These are phyloP conservation scores for Caenorhabditis sp. DNA, from an alignment of 2,888 invertebrate genomes.

Conservation along the genomic window DNA sequence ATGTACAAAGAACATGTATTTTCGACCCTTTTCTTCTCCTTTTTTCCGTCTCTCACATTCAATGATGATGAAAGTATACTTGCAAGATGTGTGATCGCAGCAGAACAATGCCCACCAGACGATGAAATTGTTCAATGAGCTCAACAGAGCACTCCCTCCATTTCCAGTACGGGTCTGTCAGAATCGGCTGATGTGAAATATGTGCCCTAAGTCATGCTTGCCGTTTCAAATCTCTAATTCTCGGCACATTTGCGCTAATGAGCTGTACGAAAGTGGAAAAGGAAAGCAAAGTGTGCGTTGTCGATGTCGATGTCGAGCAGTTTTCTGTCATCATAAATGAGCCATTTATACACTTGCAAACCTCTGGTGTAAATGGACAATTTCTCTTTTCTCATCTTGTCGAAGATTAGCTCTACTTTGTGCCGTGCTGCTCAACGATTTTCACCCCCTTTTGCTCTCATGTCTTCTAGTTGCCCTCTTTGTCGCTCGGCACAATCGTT, in stretches of 20 bases:
- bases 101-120: conserved; percentile 5
- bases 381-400: not conserved
- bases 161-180: not conserved
- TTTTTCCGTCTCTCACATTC: not conserved
- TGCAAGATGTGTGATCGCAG: not conserved
- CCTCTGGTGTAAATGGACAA: not conserved
- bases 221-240: too few species aligned
- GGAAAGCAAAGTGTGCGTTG: too few species aligned
- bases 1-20: too few species aligned
- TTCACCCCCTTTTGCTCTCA: too few species aligned
- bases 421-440: too few species aligned
- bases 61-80: not conserved
- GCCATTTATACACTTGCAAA: not conserved
- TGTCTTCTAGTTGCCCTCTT: too few species aligned
- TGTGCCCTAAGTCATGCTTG: too few species aligned
- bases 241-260: not conserved
- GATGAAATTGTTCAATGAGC: not conserved
- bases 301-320: not conserved
- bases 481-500: too few species aligned
- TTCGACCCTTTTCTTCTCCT: not conserved
- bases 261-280: not conserved
- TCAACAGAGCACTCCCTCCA: not conserved
- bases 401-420: not conserved
- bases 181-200: too few species aligned
- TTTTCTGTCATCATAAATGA: not conserved